Conservation (phyloP, 53 echinoderm and acorn worm genomes). For the Actinopyga echinites region DNA sequence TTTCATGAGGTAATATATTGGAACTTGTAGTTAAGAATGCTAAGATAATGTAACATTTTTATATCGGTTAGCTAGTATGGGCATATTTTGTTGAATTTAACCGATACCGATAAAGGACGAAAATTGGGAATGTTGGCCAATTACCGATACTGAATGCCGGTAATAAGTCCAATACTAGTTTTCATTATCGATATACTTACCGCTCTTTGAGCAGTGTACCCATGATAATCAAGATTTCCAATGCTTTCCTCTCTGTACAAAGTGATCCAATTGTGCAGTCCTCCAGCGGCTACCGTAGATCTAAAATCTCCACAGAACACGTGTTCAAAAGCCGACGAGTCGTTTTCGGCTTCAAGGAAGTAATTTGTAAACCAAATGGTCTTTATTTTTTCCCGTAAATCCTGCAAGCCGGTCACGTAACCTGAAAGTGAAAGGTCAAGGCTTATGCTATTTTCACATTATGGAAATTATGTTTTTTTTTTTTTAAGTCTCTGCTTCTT, state of each 20-base stretch:
- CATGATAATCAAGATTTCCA: constrained; percentile 14
- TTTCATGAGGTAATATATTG: too few species aligned
- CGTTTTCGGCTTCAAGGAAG: neutral
- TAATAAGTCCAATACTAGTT: too few species aligned
- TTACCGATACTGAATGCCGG: too few species aligned
- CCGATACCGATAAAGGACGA: too few species aligned
- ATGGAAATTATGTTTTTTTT: too few species aligned
- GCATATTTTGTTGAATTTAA: too few species aligned
- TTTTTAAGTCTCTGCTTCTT: too few species aligned
- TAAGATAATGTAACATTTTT: too few species aligned
- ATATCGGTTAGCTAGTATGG: too few species aligned
- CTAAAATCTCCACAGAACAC: constrained; percentile 31
- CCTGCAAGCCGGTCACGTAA: neutral
- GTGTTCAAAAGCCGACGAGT: constrained; percentile 24
- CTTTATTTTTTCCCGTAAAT: constrained; percentile 23
- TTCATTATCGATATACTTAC: neutral
- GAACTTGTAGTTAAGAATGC: too few species aligned
- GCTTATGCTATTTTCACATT: too few species aligned
- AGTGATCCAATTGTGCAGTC: constrained; percentile 25
- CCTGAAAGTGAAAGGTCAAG: constrained; percentile 10
- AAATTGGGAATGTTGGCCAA: too few species aligned
- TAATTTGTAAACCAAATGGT: constrained; percentile 18
- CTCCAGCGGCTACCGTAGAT: neutral
- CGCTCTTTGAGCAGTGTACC: neutral
- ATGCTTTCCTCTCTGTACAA: neutral